Evolutionary conservation across 2,797 vertebrate genomes (phyloP), one percentile per base, ranked within the genome.

Genomic region (Hemitrygon akajei): DNA sequence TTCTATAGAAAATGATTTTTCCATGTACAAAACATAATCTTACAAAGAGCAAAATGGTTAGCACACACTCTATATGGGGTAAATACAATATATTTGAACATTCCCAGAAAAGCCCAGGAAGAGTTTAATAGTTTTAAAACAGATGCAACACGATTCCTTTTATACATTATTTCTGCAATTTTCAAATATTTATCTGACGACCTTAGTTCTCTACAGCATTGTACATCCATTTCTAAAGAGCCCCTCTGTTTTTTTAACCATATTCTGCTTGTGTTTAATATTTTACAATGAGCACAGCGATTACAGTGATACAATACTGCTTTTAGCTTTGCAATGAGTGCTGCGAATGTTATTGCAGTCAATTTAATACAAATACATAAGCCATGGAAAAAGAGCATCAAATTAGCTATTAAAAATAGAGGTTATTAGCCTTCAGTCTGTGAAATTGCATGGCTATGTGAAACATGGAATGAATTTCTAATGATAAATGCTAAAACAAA

Each of bases 351-450:
- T 91, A 91, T 91, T 91, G 63, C 60, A 71, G 63, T 91, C 87
- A 91, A 91, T 37, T 91, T 91, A 91, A 91, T 60, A 69, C 66
- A 69, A 58, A 91, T 71, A 71, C 87, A 75, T 92, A 47, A 75
- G 69, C 40, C 22, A 27, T 30, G 37, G 66, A 47, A 75, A 71
- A 27, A 92, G 18, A 22, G 63, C n/a, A 71, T 20, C 66, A 91
- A 92, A 92, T 92, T 92, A 92, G 86, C n/a, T 69, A 69, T 66
- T 69, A 89, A 89, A 63, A 69, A 69, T 89, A 34, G 56, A 86
- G 82, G 63, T 89, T 89, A 89, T 69, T 69, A 69, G 37, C 89
- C 63, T 91, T 91, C 69, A 73, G 89, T 27, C 86, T 89, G 86
- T 89, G 89, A 73, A 91, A 73, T 91, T 73, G 66, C 66, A 71